These are phyloP conservation scores for Phasia obesa DNA, from an alignment of 2,888 invertebrate species.

Conservation along the genomic window DNA sequence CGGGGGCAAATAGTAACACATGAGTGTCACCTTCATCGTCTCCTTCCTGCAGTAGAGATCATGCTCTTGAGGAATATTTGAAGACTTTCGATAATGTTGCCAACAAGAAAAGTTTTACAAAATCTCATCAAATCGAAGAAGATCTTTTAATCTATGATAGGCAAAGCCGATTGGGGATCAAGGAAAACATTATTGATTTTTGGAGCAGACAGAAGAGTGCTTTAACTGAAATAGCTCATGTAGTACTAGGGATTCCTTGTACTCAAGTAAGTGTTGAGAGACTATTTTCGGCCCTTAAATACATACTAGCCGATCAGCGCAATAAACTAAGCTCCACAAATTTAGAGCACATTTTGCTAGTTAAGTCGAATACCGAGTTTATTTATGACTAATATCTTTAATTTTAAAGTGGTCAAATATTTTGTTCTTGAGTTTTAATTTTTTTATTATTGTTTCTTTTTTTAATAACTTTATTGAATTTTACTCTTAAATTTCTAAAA, in stretches of 20 bases:
- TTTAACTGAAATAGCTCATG: conserved; percentile 33
- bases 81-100: conserved; percentile 18
- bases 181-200: conserved; percentile 50
- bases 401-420: too few species aligned
- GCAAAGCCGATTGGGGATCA: conserved; percentile 39
- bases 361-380: conserved; percentile 36
- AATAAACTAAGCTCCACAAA: conserved; percentile 36
- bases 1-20: too few species aligned
- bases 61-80: conserved; percentile 31
- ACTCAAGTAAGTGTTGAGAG: conserved; percentile 54
- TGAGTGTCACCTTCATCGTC: too few species aligned
- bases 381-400: conserved; percentile 12
- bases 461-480: too few species aligned
- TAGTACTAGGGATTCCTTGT: conserved; percentile 43
- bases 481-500: too few species aligned
- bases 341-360: conserved; percentile 56
- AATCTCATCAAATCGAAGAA: conserved; percentile 28
- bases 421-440: neutral
- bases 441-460: too few species aligned
- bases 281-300: conserved; percentile 44
- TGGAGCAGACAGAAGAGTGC: conserved; percentile 38
- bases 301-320: conserved; percentile 43
- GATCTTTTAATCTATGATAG: conserved; percentile 38
- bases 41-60: neutral
- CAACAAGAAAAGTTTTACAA: neutral